Conservation (phyloP, 2,888 invertebrate genomes). For the Acanthococcus lagerstroemiae region DNA sequence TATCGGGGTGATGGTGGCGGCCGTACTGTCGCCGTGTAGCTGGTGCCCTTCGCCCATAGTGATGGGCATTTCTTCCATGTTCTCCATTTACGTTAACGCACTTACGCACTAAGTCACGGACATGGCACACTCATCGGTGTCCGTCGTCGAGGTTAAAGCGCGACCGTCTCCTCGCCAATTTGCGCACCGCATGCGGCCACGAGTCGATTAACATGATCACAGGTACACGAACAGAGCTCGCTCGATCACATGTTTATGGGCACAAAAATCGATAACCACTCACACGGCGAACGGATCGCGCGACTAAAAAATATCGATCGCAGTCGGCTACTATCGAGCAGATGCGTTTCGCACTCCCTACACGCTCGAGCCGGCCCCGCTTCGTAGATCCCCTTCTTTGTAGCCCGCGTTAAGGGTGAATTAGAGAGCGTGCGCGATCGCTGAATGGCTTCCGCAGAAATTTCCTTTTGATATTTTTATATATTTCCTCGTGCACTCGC, state of each 20-base stretch:
- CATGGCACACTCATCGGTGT: slow-evolving; percentile 5
- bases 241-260: slow-evolving; percentile 9
- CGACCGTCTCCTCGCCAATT: neutral
- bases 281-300: neutral
- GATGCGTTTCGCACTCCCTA: slow-evolving; percentile 18
- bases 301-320: slow-evolving; percentile 25
- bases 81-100: slow-evolving; percentile 1
- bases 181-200: neutral
- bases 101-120: slow-evolving; percentile 15
- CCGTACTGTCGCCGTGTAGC: slow-evolving; percentile 19
- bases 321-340: slow-evolving; percentile 21
- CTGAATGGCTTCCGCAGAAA: slow-evolving; percentile 26
- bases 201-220: neutral
- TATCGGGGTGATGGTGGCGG: slow-evolving; percentile 25
- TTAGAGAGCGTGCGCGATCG: slow-evolving; percentile 26
- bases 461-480: neutral
- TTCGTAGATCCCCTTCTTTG: slow-evolving; percentile 22
- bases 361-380: neutral
- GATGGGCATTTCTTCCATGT: slow-evolving; percentile 25
- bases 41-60: slow-evolving; percentile 26
- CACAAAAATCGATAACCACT: neutral
- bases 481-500: neutral
- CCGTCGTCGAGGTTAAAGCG: neutral
- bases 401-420: slow-evolving; percentile 20
- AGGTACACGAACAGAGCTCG: neutral